Evolutionary conservation across 2,797 vertebrate genomes (phyloP).

Genomic region (Helicolenus hilgendorfi): DNA sequence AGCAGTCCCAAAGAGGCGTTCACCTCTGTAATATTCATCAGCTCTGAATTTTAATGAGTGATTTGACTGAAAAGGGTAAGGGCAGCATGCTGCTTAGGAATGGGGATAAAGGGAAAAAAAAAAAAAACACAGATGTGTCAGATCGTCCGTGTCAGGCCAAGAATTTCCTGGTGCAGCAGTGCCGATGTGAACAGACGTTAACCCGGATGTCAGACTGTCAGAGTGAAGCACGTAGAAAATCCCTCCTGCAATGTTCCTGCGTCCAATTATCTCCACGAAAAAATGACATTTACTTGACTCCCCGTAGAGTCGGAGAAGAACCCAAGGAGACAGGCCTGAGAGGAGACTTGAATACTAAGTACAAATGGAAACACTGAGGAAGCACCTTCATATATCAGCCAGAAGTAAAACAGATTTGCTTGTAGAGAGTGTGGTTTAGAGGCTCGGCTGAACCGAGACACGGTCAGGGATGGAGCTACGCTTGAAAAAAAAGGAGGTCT

Average conservation of each 20-base stretch:
- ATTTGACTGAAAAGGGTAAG: constrained; percentile 60
- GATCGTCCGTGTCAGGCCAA: constrained; percentile 19
- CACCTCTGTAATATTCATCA: constrained; percentile 52
- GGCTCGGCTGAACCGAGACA: constrained; percentile 23
- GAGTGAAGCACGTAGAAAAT: constrained; percentile 45
- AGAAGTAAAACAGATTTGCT: constrained; percentile 58
- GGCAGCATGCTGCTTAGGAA: constrained; percentile 14
- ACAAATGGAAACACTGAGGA: constrained; percentile 44
- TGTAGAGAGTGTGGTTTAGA: not conserved
- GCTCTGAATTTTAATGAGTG: constrained; percentile 59
- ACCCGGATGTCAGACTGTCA: constrained; percentile 75
- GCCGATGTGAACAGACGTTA: constrained; percentile 50
- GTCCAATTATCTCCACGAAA: constrained; percentile 81
- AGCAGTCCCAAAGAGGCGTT: constrained; percentile 45
- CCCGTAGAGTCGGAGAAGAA: constrained; percentile 34
- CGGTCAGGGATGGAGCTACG: not conserved
- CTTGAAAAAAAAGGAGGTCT: not conserved
- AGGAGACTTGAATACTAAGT: constrained; percentile 66
- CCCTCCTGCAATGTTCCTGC: constrained; percentile 55
- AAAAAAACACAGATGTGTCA: constrained; percentile 33
- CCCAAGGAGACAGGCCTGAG: constrained; percentile 53
- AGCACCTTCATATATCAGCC: constrained; percentile 45
- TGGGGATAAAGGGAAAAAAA: not conserved
- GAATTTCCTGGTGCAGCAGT: constrained; percentile 22
- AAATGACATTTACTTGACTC: constrained; percentile 72